These are phyloP conservation scores for Pterocles burchelli DNA, from an alignment of 2,113 vertebrate species.

Conservation along the genomic window DNA sequence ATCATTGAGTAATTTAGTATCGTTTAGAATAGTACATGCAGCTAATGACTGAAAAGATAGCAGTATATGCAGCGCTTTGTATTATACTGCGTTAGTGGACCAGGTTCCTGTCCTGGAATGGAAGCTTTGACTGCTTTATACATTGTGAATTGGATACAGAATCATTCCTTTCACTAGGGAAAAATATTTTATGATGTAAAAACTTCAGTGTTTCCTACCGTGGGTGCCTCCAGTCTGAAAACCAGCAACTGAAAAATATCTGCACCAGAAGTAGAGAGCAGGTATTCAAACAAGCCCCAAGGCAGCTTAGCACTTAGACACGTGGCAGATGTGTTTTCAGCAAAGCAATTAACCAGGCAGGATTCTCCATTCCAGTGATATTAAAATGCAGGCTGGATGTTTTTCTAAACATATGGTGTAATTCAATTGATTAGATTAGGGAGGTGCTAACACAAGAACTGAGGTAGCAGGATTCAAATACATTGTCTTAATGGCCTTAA, in stretches of 20 bases:
- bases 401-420: not conserved
- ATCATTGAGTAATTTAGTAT: not conserved
- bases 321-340: conserved; percentile 30
- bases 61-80: not conserved
- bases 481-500: not conserved
- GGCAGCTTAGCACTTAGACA: conserved; percentile 26
- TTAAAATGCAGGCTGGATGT: not conserved
- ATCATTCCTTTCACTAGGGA: not conserved
- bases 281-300: conserved; percentile 48
- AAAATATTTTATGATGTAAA: not conserved
- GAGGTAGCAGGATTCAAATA: not conserved
- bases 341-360: conserved; percentile 17
- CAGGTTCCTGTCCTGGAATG: not conserved
- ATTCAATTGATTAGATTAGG: not conserved
- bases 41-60: not conserved
- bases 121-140: not conserved
- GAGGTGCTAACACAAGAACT: not conserved
- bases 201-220: not conserved
- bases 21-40: not conserved
- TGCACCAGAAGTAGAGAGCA: conserved; percentile 1
- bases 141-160: not conserved
- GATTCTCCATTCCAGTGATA: not conserved
- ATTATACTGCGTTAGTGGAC: not conserved
- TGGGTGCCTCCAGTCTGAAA: not conserved
- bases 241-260: not conserved